These are phyloP conservation scores for Amiota communis DNA, from an alignment of 2,888 invertebrate genomes.

Conservation along the genomic window DNA sequence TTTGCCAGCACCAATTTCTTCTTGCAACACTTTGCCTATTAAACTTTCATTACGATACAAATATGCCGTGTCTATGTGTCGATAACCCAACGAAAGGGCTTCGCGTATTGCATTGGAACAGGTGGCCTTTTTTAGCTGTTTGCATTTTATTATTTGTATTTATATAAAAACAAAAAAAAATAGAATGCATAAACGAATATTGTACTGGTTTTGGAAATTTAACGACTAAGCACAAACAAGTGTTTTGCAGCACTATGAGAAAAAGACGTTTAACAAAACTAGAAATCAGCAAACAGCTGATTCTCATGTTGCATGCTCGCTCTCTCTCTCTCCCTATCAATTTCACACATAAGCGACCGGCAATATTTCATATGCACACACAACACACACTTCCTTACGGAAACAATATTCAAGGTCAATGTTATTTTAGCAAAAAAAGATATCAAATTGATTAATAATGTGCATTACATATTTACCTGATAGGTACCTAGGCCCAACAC, in stretches of 20 bases:
- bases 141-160: neutral
- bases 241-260: neutral
- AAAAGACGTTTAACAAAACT: neutral
- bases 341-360: neutral
- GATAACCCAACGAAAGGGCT: conserved; percentile 82
- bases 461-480: conserved; percentile 69
- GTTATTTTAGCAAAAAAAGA: neutral
- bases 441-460: neutral
- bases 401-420: conserved; percentile 12
- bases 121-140: conserved; percentile 78
- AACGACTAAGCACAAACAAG: neutral
- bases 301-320: neutral
- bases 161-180: neutral
- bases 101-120: conserved; percentile 79
- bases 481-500: conserved; percentile 80
- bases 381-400: neutral
- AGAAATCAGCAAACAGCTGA: neutral
- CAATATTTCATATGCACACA: neutral
- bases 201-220: too few relatives aligned
- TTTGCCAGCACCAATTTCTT: conserved; percentile 77
- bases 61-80: conserved; percentile 79
- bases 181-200: neutral
- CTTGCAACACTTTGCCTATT: conserved; percentile 78
- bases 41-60: conserved; percentile 80
- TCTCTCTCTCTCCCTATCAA: neutral